Evolutionary conservation across 2,888 invertebrate species (phyloP).

Genomic region (Euplagia quadripunctaria): DNA sequence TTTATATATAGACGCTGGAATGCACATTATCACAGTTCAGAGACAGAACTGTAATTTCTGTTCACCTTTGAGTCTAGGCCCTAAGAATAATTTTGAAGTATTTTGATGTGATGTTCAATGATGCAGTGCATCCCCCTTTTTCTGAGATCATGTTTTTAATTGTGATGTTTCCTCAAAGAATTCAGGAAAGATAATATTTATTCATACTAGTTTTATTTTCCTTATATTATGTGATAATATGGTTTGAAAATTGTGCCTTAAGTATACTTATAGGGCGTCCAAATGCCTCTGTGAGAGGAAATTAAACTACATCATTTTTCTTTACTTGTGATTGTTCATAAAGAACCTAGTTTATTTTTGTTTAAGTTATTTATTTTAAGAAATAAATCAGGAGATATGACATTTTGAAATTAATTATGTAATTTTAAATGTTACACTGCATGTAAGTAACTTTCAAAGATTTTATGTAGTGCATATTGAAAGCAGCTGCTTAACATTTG

Average conservation of each 20-base stretch:
- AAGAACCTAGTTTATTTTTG: conserved; percentile 23
- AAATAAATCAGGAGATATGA: conserved; percentile 17
- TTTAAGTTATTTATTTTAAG: conserved; percentile 33
- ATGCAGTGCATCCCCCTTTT: conserved; percentile 36
- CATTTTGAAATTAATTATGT: conserved; percentile 21
- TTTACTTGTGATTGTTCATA: conserved; percentile 24
- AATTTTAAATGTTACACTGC: conserved; percentile 27
- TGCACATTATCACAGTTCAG: conserved; percentile 62
- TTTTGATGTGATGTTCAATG: conserved; percentile 36
- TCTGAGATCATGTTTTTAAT: conserved; percentile 33
- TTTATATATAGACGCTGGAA: conserved; percentile 83
- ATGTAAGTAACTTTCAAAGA: conserved; percentile 17
- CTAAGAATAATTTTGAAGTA: conserved; percentile 53
- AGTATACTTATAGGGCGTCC: conserved; percentile 32
- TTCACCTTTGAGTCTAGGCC: conserved; percentile 37
- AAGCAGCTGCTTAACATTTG: not conserved
- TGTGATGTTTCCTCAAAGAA: conserved; percentile 32
- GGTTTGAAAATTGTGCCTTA: conserved; percentile 56
- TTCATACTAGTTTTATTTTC: conserved; percentile 1
- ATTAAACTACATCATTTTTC: conserved; percentile 22
- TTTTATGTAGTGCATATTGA: not conserved
- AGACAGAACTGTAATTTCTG: conserved; percentile 69
- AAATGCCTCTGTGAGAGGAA: conserved; percentile 30
- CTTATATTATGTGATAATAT: conserved; percentile 26
- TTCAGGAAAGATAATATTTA: conserved; percentile 23